phyloP scores from a whole-genome alignment of 2,797 vertebrate genomes.

The Sternarchorhynchus goeldii region DNA sequence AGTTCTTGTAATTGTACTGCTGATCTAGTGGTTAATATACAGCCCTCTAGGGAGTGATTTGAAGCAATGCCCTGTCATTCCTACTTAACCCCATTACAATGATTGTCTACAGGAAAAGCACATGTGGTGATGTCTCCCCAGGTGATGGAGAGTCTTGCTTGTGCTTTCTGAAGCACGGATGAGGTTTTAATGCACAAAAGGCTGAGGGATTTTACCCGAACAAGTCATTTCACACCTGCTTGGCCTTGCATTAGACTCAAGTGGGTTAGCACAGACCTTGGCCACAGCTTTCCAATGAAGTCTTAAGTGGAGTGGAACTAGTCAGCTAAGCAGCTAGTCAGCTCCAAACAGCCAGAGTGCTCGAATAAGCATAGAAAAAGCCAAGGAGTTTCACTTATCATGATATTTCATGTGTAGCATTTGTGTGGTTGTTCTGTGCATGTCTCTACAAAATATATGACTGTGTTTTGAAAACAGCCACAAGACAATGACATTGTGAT shows the following conservation, averaged over 20 bases:
- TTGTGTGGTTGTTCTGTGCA: slow-evolving; percentile 2
- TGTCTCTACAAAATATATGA: slow-evolving; percentile 29
- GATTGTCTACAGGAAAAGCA: slow-evolving; percentile 31
- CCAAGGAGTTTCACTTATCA: slow-evolving; percentile 20
- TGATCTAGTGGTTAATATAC: slow-evolving; percentile 33
- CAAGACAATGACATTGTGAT: neutral
- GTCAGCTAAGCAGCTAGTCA: slow-evolving; percentile 37
- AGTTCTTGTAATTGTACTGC: slow-evolving; percentile 20
- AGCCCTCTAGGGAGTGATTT: slow-evolving; percentile 31
- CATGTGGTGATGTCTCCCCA: slow-evolving; percentile 36
- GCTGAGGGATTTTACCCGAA: slow-evolving; percentile 50
- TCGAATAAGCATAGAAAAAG: slow-evolving; percentile 24
- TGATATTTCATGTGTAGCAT: slow-evolving; percentile 40
- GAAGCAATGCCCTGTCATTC: slow-evolving; percentile 31
- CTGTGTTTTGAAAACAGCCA: slow-evolving; percentile 22
- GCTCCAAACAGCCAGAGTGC: slow-evolving; percentile 43
- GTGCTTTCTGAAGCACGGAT: slow-evolving; percentile 46
- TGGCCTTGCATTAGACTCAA: slow-evolving; percentile 52
- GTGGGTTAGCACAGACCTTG: slow-evolving; percentile 44
- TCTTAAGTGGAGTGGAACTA: slow-evolving; percentile 52
- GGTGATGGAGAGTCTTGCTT: slow-evolving; percentile 31
- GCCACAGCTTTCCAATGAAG: slow-evolving; percentile 46
- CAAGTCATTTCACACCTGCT: slow-evolving; percentile 53
- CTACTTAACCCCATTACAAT: slow-evolving; percentile 33
- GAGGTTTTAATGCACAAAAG: slow-evolving; percentile 49